These are phyloP conservation scores for Drosophila setifemur DNA, from an alignment of 1,140 invertebrate genomes.

Conservation along the genomic window DNA sequence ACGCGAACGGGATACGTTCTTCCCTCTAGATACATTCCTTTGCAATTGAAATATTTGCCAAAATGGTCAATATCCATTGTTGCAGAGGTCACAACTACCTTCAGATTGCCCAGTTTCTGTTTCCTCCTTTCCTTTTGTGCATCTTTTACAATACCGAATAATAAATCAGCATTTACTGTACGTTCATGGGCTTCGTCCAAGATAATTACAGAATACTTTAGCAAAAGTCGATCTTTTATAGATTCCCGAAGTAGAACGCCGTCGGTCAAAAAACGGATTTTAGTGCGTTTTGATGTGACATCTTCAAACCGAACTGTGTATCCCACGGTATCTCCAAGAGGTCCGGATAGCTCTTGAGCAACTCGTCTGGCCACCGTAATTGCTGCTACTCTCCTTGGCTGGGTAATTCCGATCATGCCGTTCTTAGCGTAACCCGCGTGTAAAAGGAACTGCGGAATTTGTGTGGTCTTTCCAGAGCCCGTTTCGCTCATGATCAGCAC, in stretches of 20 bases:
- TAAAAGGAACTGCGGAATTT: conserved; percentile 91
- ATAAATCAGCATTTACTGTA: conserved; percentile 96
- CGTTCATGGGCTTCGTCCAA: conserved; percentile 99
- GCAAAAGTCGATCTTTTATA: conserved; percentile 86
- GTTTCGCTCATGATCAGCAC: conserved; percentile 94
- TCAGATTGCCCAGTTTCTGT: conserved; percentile 85
- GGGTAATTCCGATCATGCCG: conserved; percentile 90
- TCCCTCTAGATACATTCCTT: conserved; percentile 94
- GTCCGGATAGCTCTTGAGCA: conserved; percentile 88
- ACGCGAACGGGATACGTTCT: conserved; percentile 93
- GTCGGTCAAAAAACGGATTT: conserved; percentile 94
- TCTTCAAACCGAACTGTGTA: conserved; percentile 97
- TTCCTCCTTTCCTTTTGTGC: conserved; percentile 89
- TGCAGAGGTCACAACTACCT: conserved; percentile 95
- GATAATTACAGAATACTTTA: conserved; percentile 91
- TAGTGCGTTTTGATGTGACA: conserved; percentile 87
- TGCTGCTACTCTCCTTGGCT: conserved; percentile 96
- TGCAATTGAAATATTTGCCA: conserved; percentile 93
- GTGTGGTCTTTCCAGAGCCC: conserved; percentile 95
- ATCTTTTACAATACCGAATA: conserved; percentile 92
- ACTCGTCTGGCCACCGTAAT: conserved; percentile 94
- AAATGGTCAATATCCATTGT: conserved; percentile 98
- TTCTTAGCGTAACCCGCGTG: conserved; percentile 84
- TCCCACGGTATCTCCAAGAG: conserved; percentile 84
- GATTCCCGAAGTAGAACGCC: conserved; percentile 95